Evolutionary conservation across 2,113 vertebrate species (phyloP).

Genomic region (Fregata magnificens): DNA sequence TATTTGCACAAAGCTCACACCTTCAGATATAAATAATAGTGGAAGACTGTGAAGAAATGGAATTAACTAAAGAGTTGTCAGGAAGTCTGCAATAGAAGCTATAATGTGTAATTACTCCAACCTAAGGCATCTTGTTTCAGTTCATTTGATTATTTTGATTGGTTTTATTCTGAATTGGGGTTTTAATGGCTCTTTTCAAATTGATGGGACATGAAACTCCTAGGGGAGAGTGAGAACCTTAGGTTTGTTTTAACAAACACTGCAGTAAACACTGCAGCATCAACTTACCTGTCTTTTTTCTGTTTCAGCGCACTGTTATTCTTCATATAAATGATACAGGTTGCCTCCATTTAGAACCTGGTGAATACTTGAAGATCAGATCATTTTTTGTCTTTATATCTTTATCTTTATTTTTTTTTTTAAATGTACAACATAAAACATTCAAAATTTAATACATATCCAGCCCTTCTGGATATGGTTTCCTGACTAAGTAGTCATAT

Average conservation of each 20-base stretch:
- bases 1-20: background rate
- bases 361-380: background rate
- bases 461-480: slow-evolving; percentile 24
- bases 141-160: background rate
- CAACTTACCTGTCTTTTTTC: background rate
- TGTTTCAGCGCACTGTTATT: background rate
- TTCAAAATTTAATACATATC: slow-evolving; percentile 10
- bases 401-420: background rate
- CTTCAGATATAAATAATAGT: background rate
- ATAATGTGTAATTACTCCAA: background rate
- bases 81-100: background rate
- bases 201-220: background rate
- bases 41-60: background rate
- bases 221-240: background rate
- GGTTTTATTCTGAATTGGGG: background rate
- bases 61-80: background rate
- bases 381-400: background rate
- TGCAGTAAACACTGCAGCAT: background rate
- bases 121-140: background rate
- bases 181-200: background rate
- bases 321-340: background rate
- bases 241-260: background rate
- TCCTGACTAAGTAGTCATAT: slow-evolving; percentile 12
- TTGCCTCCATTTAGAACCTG: background rate
- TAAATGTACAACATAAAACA: background rate